Conservation (phyloP, 2,797 vertebrate genomes). For the Diplodus sargus region DNA sequence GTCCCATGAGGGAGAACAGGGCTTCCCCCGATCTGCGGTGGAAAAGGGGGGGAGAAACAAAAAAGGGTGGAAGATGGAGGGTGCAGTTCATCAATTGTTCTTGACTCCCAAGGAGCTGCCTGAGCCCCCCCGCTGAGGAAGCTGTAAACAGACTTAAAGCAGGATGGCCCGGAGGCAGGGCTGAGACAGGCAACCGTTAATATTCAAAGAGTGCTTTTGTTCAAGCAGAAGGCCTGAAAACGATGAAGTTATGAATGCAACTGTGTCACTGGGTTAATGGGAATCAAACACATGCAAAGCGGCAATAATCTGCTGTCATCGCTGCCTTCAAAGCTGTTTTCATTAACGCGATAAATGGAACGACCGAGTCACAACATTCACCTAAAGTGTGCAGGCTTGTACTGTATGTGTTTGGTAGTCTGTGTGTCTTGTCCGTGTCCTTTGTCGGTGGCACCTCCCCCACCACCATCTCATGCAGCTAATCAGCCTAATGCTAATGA, state of each 20-base stretch:
- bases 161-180: conserved; percentile 46
- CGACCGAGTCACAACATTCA: not conserved
- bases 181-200: conserved; percentile 11
- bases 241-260: conserved; percentile 30
- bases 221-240: conserved; percentile 18
- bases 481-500: conserved; percentile 65
- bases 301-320: conserved; percentile 27
- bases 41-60: conserved; percentile 2
- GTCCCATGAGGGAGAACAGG: conserved; percentile 56
- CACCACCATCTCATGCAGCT: conserved; percentile 35
- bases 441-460: conserved; percentile 26
- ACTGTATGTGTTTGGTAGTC: not conserved
- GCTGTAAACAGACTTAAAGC: conserved; percentile 58
- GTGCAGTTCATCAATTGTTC: conserved; percentile 67
- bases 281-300: conserved; percentile 25
- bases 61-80: conserved; percentile 36
- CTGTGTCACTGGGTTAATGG: conserved; percentile 40
- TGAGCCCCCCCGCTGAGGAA: conserved; percentile 52
- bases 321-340: conserved; percentile 13
- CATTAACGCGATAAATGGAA: conserved; percentile 22
- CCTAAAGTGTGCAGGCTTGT: not conserved
- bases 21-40: conserved; percentile 64
- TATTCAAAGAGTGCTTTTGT: conserved; percentile 37
- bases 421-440: not conserved
- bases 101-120: conserved; percentile 49